phyloP scores from a whole-genome alignment of 2,888 invertebrate genomes.

The Hermodice carunculata region DNA sequence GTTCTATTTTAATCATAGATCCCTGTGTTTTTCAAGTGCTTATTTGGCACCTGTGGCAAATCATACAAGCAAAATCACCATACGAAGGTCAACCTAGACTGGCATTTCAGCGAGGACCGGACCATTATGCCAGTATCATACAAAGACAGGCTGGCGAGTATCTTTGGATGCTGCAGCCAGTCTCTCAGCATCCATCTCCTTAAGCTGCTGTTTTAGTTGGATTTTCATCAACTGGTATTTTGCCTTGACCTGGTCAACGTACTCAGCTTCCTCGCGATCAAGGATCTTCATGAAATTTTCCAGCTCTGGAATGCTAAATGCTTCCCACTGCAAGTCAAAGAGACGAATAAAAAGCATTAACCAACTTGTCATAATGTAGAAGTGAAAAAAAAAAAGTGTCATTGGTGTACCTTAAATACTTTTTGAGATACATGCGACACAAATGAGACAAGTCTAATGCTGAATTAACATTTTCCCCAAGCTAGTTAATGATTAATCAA shows the following conservation, averaged over 20 bases:
- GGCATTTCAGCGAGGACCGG: background rate
- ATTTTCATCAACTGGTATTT: slow-evolving; percentile 63
- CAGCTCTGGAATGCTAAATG: slow-evolving; percentile 74
- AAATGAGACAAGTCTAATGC: no score
- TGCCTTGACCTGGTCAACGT: slow-evolving; percentile 70
- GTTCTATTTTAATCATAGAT: no score
- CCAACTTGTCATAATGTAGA: no score
- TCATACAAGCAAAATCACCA: no score
- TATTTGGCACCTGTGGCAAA: no score
- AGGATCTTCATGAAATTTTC: slow-evolving; percentile 73
- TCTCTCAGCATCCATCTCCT: background rate
- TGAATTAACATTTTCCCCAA: no score
- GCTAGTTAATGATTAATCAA: no score
- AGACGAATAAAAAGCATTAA: background rate
- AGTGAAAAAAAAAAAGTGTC: no score
- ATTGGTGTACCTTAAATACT: no score
- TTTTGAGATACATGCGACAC: no score
- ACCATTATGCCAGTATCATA: slow-evolving; percentile 2
- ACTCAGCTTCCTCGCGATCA: slow-evolving; percentile 73
- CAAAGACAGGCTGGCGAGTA: slow-evolving; percentile 9
- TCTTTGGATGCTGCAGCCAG: background rate
- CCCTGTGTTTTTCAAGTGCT: no score
- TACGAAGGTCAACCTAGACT: no score
- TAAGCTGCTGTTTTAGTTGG: slow-evolving; percentile 12
- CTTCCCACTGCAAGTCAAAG: slow-evolving; percentile 72